Base-by-base conservation (phyloP, 2,797 vertebrate species). In the Eidolon dupreanum region DNA sequence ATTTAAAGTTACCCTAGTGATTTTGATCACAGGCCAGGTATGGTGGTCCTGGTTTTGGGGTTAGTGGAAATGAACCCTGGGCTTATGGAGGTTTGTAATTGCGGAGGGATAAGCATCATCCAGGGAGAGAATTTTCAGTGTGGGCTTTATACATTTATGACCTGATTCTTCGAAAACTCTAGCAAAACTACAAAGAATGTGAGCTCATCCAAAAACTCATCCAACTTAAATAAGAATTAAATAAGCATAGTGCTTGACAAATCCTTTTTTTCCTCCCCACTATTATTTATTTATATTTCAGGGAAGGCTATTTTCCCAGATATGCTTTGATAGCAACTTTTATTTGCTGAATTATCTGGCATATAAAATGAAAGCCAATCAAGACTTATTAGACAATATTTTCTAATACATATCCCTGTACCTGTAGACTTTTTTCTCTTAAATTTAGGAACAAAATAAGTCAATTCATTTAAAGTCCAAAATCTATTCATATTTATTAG, bases 381-480 rank as follows among this genome's bases (percentile, higher is more conserved):
- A 49, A 79, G 59, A 46, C 19, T 20, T 46, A n/a, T 22, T 43
- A 81, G 38, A 81, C 16, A 59, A 5, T 33, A 82, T 33, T 63
- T 63, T 31, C 38, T 59, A 49, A 81, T 31, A 61, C 79, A 65
- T 12, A 24, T 82, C 28, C 77, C 8, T 31, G 33, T 36, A 28
- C 11, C 33, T 71, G 55, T 38, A 71, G 46, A 66, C 41, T 53
- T 82, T 86, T 96, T 49, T 73, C 49, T 81, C 49, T 77, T 63
- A 71, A 81, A 78, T 49, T 96, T 78, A 77, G 33, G 49, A 77
- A 75, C 68, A 51, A 68, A 75, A 77, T 74, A 59, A 13, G 15
- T 92, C 49, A 92, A 49, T 79, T 95, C n/a, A 85, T 6, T 57
- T 38, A 43, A 94, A 92, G 63, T 36, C 70, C 63, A 84, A 79